Conservation (phyloP, 2,888 invertebrate genomes). For the Helleia helle region DNA sequence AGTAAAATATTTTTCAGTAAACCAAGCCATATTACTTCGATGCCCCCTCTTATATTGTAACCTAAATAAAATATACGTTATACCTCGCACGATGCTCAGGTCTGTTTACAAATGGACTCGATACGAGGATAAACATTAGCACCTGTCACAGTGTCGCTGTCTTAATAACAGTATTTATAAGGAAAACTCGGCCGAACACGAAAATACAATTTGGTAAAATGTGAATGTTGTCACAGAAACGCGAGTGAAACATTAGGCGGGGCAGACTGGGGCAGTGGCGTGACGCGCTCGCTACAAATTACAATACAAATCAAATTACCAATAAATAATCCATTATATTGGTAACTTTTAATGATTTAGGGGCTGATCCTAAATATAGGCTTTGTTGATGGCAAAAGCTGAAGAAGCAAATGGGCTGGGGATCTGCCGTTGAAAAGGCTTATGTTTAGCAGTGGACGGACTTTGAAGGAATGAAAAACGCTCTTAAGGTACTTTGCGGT, state of each 20-base stretch:
- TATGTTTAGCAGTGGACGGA: no score
- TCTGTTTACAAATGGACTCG: constrained; percentile 56
- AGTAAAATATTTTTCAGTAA: no score
- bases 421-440: no score
- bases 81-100: no score
- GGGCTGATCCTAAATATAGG: no score
- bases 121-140: constrained; percentile 61
- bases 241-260: constrained; percentile 64
- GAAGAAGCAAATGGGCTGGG: no score
- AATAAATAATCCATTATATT: constrained; percentile 27
- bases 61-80: no score
- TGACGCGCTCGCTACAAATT: constrained; percentile 34
- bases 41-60: no score
- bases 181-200: constrained; percentile 69
- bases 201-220: constrained; percentile 72
- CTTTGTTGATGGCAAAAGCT: no score
- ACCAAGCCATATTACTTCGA: no score
- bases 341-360: constrained; percentile 15
- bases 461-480: no score
- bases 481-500: no score
- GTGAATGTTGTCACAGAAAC: constrained; percentile 67
- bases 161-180: constrained; percentile 74
- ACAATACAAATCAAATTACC: constrained; percentile 41
- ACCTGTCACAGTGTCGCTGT: constrained; percentile 61
- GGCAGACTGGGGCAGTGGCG: constrained; percentile 41